Percentiles rank a stretch among this genome's conserved stretches.
phyloP scores from a whole-genome alignment of 2,888 invertebrate species.

The Spialia ferax region DNA sequence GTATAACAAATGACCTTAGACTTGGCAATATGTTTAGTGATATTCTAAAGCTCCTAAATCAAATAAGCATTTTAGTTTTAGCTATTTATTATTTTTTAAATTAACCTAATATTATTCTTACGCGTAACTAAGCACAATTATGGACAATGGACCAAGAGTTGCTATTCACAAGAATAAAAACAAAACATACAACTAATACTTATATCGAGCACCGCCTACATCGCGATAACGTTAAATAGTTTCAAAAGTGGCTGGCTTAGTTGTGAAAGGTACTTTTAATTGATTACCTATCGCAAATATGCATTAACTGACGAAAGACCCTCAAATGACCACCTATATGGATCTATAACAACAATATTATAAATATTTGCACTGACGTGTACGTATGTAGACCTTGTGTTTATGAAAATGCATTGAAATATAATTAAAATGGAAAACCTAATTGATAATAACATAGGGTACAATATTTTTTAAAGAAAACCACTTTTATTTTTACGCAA shows the following conservation, averaged over 20 bases:
- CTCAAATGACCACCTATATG: conserved; percentile 44
- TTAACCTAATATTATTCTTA: background rate
- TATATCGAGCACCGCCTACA: conserved; percentile 33
- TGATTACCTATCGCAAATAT: conserved; percentile 45
- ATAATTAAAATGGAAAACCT: too few species aligned
- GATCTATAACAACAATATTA: conserved; percentile 8
- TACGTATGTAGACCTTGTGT: background rate
- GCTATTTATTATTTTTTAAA: too few species aligned
- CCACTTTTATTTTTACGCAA: too few species aligned
- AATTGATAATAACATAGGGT: too few species aligned
- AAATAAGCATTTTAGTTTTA: too few species aligned
- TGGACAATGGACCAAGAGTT: too few species aligned
- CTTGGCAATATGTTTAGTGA: too few species aligned
- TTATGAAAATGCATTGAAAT: too few species aligned
- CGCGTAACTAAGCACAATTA: background rate
- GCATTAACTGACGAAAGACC: conserved; percentile 53
- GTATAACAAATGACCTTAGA: too few species aligned
- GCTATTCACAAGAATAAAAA: background rate
- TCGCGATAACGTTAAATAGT: conserved; percentile 39
- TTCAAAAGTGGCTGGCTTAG: conserved; percentile 33
- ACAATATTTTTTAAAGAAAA: too few species aligned
- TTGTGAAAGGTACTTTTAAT: conserved; percentile 49
- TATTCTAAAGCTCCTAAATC: too few species aligned
- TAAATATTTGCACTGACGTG: conserved; percentile 38
- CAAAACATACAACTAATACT: conserved; percentile 35